These are phyloP conservation scores for Phytoseiulus persimilis DNA, from an alignment of 2,888 invertebrate genomes.

Conservation along the genomic window DNA sequence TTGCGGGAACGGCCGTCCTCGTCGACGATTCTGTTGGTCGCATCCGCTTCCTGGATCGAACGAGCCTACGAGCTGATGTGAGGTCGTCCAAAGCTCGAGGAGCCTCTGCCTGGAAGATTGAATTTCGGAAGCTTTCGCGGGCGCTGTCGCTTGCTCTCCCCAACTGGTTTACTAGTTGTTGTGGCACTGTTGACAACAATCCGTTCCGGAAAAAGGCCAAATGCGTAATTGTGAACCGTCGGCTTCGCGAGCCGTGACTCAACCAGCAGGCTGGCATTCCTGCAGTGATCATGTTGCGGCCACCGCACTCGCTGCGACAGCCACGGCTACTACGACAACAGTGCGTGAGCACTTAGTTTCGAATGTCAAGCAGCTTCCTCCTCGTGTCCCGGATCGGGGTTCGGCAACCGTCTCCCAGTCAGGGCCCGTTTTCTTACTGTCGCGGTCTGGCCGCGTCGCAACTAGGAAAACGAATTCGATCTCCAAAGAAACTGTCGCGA, in stretches of 20 bases:
- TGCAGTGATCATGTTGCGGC: not conserved
- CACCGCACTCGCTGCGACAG: not conserved
- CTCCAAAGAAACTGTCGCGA: too few relatives aligned
- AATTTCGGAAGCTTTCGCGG: not conserved
- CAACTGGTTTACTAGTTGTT: not conserved
- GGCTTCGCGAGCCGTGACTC: not conserved
- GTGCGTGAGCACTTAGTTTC: not conserved
- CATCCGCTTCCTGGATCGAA: too few relatives aligned
- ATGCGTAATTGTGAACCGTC: not conserved
- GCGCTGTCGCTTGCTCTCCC: not conserved
- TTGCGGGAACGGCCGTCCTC: too few relatives aligned
- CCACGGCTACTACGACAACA: not conserved
- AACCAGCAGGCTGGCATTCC: not conserved
- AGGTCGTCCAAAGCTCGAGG: too few relatives aligned
- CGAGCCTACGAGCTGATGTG: too few relatives aligned
- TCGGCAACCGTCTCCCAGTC: too few relatives aligned
- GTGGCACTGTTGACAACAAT: not conserved
- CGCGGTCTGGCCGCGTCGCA: too few relatives aligned
- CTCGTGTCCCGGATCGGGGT: too few relatives aligned
- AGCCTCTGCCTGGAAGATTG: not conserved
- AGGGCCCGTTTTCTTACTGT: too few relatives aligned
- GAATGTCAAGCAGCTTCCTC: not conserved
- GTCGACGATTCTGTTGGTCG: too few relatives aligned
- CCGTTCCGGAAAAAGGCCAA: not conserved
- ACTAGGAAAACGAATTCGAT: too few relatives aligned